Evolutionary conservation across 1,140 invertebrate genomes (phyloP), one percentile per base, ranked within the genome.

Genomic region (Sweltsa coloradensis): DNA sequence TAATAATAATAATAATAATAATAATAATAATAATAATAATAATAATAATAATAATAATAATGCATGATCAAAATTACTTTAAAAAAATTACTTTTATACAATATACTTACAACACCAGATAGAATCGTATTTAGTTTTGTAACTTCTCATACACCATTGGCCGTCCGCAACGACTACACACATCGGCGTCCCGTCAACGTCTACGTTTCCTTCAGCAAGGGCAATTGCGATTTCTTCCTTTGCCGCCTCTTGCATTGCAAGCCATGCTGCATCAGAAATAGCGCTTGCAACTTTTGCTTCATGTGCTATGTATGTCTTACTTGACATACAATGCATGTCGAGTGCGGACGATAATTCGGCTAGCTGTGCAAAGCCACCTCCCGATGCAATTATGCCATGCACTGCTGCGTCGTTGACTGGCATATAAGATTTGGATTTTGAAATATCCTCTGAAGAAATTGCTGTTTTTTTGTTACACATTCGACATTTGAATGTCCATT

Each of bases 71-170:
- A 37, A 37, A 19, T 11, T n/a, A 16, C 18, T 31, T 31, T 11
- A 11, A 11, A 31, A 11, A 11, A 16, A 19, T 37, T 37, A 16
- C 18, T n/a, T 37, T 19, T 5, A 4, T 37, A 45, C n/a, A 34
- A 39, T n/a, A 36, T 22, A 45, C 43, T 36, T 45, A 45, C 43
- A n/a, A n/a, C 43, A 37, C 19, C 43, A 16, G 43, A 45, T 14
- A 45, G 43, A 45, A 5, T 37, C 43, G 19, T 42, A 45, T 45
- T 37, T 45, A n/a, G 24, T 5, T 40, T 34, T 45, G 31, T 45
- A 45, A 9, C 25, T 39, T 40, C 26, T 45, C 5, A 13, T 45
- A 5, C 43, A 24, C 43, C 43, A 45, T n/a, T 16, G 14, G 11
- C 43, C 34, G 23, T 45, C 43, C 16, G 19, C 43, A 25, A 45